A percentile compares a stretch with the other conserved stretches of the same genome.
Evolutionary conservation across 2,888 invertebrate genomes (phyloP).

Genomic region (Sinelater perroti): DNA sequence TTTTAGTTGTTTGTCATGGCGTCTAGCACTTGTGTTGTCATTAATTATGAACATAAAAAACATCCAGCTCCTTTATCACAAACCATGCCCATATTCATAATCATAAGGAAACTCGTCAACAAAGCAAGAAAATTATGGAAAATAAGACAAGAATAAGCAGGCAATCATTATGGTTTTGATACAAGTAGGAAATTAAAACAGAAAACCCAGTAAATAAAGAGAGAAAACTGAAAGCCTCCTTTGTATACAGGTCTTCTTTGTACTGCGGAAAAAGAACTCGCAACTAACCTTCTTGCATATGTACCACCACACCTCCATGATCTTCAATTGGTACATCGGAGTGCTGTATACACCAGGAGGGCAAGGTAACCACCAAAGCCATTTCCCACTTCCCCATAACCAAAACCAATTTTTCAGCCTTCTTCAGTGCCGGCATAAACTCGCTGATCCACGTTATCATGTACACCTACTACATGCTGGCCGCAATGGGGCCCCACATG

Average conservation of each 20-base stretch:
- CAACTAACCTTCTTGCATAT: conserved; percentile 91
- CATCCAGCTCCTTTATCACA: too few species aligned
- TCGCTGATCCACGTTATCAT: conserved; percentile 91
- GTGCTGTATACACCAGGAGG: conserved; percentile 71
- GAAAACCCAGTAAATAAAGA: too few species aligned
- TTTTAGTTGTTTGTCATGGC: too few species aligned
- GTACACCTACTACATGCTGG: conserved; percentile 88
- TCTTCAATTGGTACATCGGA: conserved; percentile 81
- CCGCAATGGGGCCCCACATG: conserved; percentile 83
- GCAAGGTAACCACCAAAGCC: conserved; percentile 61
- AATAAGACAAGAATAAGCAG: too few species aligned
- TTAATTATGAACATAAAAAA: too few species aligned
- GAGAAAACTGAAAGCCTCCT: background rate
- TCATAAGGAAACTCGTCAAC: too few species aligned
- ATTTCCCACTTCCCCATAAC: background rate
- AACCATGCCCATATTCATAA: too few species aligned
- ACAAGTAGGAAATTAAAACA: too few species aligned
- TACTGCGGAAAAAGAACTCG: conserved; percentile 87
- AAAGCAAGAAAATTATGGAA: too few species aligned
- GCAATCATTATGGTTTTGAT: too few species aligned
- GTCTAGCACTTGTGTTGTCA: too few species aligned
- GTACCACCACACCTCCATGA: conserved; percentile 93
- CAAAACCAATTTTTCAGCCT: conserved; percentile 66
- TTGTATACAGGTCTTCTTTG: conserved; percentile 75
- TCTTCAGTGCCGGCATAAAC: conserved; percentile 84